Conservation (phyloP, 2,797 vertebrate genomes). For the Chiloscyllium punctatum region DNA sequence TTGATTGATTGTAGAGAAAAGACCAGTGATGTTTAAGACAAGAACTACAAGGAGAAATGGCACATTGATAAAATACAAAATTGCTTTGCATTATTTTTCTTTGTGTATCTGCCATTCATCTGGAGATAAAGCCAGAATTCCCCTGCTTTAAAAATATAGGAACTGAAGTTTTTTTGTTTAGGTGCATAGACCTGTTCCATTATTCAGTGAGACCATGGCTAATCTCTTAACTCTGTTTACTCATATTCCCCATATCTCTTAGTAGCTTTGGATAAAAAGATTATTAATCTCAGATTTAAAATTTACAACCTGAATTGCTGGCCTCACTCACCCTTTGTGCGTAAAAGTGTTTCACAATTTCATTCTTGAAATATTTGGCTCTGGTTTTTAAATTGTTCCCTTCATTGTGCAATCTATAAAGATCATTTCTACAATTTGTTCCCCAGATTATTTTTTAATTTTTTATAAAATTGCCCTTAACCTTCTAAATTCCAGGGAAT, state of each 20-base stretch:
- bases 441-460: no score
- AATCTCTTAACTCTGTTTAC: background rate
- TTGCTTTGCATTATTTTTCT: background rate
- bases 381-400: no score
- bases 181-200: background rate
- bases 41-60: background rate
- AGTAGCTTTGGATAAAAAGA: background rate
- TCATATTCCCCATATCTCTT: background rate
- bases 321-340: background rate
- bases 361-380: background rate
- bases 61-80: background rate
- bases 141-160: background rate
- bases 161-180: background rate
- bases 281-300: background rate
- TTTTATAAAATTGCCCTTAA: no score
- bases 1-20: background rate
- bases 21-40: no score
- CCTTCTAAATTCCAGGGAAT: no score
- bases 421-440: no score
- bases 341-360: background rate
- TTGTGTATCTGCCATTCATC: background rate
- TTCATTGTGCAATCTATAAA: no score
- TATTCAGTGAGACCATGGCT: background rate
- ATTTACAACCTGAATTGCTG: background rate
- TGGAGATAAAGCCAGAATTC: background rate